phyloP scores from a whole-genome alignment of 30 jellyfish, hydroid and myxozoan species.

The Aurelia aurita complex sp. Pacific region DNA sequence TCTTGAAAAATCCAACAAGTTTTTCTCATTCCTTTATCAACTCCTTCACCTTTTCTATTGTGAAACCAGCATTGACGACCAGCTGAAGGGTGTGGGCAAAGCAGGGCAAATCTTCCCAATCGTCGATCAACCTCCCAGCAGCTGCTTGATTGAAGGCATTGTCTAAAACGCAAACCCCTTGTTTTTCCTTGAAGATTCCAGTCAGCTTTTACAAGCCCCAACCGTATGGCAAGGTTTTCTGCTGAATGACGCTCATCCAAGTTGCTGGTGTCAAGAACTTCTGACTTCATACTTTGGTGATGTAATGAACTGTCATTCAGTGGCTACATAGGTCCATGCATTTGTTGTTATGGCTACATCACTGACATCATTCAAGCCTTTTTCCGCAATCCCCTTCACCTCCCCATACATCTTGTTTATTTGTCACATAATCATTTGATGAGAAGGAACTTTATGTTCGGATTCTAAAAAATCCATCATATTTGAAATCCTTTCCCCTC shows the following conservation, averaged over 20 bases:
- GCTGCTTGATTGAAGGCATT: constrained; percentile 61
- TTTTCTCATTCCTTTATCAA: not conserved
- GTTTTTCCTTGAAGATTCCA: constrained; percentile 50
- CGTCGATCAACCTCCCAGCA: constrained; percentile 46
- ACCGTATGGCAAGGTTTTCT: constrained; percentile 41
- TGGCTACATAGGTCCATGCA: constrained; percentile 59
- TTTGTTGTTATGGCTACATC: constrained; percentile 57
- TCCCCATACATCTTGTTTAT: constrained; percentile 44
- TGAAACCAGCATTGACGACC: constrained; percentile 58
- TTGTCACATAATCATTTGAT: constrained; percentile 42
- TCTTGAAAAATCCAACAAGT: constrained; percentile 30
- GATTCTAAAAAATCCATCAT: constrained; percentile 46
- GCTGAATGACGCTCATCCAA: constrained; percentile 43
- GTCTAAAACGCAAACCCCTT: constrained; percentile 49
- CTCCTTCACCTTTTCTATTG: constrained; percentile 28
- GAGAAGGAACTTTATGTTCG: constrained; percentile 55
- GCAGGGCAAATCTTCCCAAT: constrained; percentile 58
- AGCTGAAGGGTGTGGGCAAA: constrained; percentile 56
- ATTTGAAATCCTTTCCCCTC: constrained; percentile 60
- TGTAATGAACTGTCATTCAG: constrained; percentile 52
- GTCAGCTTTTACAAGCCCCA: constrained; percentile 22
- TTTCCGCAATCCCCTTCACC: no score
- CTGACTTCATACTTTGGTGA: constrained; percentile 38
- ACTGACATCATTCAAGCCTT: constrained; percentile 23
- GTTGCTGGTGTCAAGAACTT: constrained; percentile 50